These are phyloP conservation scores for Hemiprocne comata DNA, from an alignment of 2,113 vertebrate genomes.

Conservation along the genomic window DNA sequence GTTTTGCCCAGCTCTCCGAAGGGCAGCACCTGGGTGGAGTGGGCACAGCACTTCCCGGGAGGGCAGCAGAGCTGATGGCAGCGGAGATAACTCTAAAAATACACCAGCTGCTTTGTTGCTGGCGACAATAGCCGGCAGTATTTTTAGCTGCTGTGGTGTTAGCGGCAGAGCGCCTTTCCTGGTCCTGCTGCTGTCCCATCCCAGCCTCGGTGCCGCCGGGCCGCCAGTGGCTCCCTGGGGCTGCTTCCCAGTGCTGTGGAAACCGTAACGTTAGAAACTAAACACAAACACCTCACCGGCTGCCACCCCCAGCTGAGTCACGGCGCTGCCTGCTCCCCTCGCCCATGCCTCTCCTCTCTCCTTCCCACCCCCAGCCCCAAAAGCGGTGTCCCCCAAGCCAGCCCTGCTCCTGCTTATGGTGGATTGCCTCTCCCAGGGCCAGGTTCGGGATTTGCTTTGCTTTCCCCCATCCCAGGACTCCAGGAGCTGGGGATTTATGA, in stretches of 20 bases:
- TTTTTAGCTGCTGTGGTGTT: slow-evolving; percentile 47
- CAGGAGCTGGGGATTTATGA: not conserved
- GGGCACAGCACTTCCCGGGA: too few relatives aligned
- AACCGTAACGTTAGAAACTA: slow-evolving; percentile 59
- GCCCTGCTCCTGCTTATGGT: not conserved
- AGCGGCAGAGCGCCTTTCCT: not conserved
- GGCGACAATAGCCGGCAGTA: slow-evolving; percentile 18
- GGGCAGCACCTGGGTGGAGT: too few relatives aligned
- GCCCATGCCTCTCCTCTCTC: not conserved
- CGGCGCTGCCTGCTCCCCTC: not conserved
- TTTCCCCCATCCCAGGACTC: not conserved
- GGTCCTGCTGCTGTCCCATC: not conserved
- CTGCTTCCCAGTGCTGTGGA: slow-evolving; percentile 32
- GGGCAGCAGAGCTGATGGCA: too few relatives aligned
- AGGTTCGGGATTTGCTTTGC: not conserved
- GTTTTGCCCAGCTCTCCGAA: not conserved
- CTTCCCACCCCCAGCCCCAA: not conserved
- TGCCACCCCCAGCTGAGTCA: slow-evolving; percentile 59
- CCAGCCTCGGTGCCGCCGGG: not conserved
- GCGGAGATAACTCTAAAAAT: slow-evolving; percentile 35
- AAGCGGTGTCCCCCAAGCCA: not conserved
- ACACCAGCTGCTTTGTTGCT: slow-evolving; percentile 30
- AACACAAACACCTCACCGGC: slow-evolving; percentile 47
- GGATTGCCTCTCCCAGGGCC: not conserved
- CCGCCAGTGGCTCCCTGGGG: not conserved